phyloP scores from a whole-genome alignment of 1,140 invertebrate genomes.

The Dendrolimus kikuchii region DNA sequence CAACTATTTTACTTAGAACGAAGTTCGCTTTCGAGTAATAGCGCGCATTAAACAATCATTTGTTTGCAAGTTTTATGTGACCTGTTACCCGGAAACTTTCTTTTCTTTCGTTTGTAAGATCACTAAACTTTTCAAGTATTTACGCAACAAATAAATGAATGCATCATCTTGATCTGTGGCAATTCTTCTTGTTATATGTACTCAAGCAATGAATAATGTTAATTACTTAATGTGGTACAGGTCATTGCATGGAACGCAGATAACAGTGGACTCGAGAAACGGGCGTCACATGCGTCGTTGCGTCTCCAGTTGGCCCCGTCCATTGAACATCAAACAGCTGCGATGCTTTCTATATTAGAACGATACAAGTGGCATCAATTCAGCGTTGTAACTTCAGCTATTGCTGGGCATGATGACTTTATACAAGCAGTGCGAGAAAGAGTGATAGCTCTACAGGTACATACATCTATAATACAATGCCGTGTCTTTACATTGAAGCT shows the following conservation, averaged over 20 bases:
- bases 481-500: too few relatives aligned
- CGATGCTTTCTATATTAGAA: conserved; percentile 93
- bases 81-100: too few relatives aligned
- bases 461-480: conserved; percentile 1
- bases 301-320: conserved; percentile 94
- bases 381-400: conserved; percentile 93
- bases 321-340: conserved; percentile 93
- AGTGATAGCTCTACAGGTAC: conserved; percentile 83
- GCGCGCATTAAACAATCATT: too few relatives aligned
- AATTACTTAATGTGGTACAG: conserved; percentile 52
- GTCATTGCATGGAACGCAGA: conserved; percentile 97
- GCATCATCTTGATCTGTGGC: too few relatives aligned
- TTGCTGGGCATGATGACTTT: conserved; percentile 95
- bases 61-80: too few relatives aligned
- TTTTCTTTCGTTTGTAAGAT: too few relatives aligned
- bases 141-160: too few relatives aligned
- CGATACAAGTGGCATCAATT: conserved; percentile 98
- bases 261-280: conserved; percentile 87
- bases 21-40: too few relatives aligned
- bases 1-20: too few relatives aligned
- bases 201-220: too few relatives aligned
- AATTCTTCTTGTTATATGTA: too few relatives aligned
- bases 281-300: conserved; percentile 86
- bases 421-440: conserved; percentile 92
- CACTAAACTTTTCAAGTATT: too few relatives aligned